Evolutionary conservation across 2,888 invertebrate species (phyloP).

Genomic region (Thereva unica): DNA sequence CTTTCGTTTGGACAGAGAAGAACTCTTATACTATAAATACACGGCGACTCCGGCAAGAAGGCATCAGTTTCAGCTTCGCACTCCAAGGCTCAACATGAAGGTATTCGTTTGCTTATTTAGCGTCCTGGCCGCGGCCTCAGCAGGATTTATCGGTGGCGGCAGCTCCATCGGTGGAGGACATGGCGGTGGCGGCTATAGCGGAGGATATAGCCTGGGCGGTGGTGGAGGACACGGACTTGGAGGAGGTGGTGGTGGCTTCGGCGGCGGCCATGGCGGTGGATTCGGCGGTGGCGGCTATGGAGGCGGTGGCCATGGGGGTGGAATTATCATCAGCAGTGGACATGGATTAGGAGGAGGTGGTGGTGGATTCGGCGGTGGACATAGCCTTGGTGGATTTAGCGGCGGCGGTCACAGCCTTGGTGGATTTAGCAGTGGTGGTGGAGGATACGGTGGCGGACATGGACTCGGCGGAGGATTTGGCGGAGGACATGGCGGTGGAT

Average conservation of each 20-base stretch:
- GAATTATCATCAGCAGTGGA: not conserved
- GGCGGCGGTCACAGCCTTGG: not conserved
- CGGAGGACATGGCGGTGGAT: constrained; percentile 1
- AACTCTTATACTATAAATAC: constrained; percentile 9
- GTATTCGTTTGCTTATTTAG: constrained; percentile 30
- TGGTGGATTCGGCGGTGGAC: no score
- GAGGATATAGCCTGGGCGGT: not conserved
- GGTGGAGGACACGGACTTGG: not conserved
- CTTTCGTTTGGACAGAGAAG: no score
- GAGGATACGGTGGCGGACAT: constrained; percentile 10
- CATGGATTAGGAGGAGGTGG: not conserved
- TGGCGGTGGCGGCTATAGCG: not conserved
- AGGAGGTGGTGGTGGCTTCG: not conserved
- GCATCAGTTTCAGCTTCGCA: constrained; percentile 21
- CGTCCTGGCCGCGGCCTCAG: constrained; percentile 21
- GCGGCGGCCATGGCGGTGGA: not conserved
- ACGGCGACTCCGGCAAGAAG: not conserved
- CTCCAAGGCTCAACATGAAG: constrained; percentile 29
- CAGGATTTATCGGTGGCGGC: constrained; percentile 16
- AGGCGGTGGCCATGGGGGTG: constrained; percentile 12
- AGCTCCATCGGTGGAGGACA: constrained; percentile 11
- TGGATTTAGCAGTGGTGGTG: constrained; percentile 4
- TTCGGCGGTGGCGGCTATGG: not conserved
- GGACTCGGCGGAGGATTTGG: not conserved
- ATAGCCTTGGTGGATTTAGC: not conserved